Conservation (phyloP, 2,113 vertebrate species). For the Pachyramphus minor region DNA sequence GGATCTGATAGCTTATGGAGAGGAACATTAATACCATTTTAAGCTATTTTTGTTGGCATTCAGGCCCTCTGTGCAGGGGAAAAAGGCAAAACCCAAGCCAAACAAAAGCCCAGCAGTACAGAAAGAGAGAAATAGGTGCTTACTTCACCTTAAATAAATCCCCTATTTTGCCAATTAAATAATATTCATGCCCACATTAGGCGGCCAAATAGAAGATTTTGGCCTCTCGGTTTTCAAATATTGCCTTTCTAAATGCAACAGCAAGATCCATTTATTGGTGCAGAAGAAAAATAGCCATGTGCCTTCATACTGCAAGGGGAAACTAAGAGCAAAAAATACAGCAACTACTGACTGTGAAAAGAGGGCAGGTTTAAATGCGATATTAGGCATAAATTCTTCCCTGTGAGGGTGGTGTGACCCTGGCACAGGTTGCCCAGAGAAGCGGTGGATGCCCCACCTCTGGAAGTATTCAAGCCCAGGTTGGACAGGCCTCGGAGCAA, state of each 20-base stretch:
- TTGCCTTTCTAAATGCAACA: neutral
- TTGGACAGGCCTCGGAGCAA: rapidly evolving
- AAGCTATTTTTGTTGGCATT: neutral
- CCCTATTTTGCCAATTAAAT: neutral
- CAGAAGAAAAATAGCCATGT: neutral
- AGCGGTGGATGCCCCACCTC: neutral
- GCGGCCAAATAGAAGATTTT: neutral
- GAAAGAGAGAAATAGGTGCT: neutral
- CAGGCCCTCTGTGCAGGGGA: neutral
- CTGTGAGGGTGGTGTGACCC: too few relatives aligned
- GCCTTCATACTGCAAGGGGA: neutral
- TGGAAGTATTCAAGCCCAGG: neutral
- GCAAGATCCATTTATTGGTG: neutral
- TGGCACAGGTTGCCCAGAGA: neutral
- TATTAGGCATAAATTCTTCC: neutral
- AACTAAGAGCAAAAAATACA: neutral
- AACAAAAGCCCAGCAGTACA: neutral
- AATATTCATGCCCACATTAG: neutral
- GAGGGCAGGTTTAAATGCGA: neutral
- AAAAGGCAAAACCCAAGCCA: neutral
- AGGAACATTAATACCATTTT: neutral
- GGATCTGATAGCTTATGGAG: neutral
- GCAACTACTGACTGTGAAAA: neutral
- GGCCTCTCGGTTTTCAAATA: neutral
- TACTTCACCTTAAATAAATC: neutral